Evolutionary conservation across 2,797 vertebrate genomes (phyloP).

Genomic region (Sebastes nivosus): DNA sequence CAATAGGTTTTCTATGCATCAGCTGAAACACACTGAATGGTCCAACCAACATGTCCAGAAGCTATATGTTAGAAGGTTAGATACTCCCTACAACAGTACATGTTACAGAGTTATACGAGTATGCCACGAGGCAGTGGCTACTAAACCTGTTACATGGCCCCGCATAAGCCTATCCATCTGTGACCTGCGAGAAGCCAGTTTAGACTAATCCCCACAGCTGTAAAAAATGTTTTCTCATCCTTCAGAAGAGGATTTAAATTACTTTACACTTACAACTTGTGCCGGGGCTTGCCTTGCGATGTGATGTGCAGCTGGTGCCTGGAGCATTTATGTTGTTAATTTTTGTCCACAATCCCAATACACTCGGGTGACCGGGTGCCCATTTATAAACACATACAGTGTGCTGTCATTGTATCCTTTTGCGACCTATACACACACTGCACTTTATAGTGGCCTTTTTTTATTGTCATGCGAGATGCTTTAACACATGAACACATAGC

Average conservation of each 20-base stretch:
- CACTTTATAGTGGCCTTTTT: background rate
- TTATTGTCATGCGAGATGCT: constrained; percentile 16
- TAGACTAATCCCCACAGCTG: constrained; percentile 76
- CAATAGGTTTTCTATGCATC: background rate
- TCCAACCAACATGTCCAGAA: background rate
- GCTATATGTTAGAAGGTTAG: constrained; percentile 27
- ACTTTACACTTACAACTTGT: constrained; percentile 69
- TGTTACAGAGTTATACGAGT: constrained; percentile 24
- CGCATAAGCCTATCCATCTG: constrained; percentile 76
- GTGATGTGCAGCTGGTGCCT: constrained; percentile 42
- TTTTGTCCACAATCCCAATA: constrained; percentile 46
- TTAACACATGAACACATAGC: constrained; percentile 1
- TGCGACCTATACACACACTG: constrained; percentile 20
- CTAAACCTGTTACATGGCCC: constrained; percentile 79
- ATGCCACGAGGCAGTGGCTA: constrained; percentile 56
- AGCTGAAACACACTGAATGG: background rate
- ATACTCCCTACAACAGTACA: background rate
- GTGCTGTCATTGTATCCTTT: constrained; percentile 13
- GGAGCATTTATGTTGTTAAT: constrained; percentile 44
- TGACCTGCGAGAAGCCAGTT: constrained; percentile 78
- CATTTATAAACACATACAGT: constrained; percentile 23
- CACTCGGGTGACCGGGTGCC: constrained; percentile 15
- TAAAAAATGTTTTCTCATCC: constrained; percentile 77
- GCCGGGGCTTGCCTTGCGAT: constrained; percentile 25
- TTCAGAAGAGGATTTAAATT: constrained; percentile 79